Evolutionary conservation across 2,797 vertebrate genomes (phyloP).

Genomic region (Gymnopithys bicolor): DNA sequence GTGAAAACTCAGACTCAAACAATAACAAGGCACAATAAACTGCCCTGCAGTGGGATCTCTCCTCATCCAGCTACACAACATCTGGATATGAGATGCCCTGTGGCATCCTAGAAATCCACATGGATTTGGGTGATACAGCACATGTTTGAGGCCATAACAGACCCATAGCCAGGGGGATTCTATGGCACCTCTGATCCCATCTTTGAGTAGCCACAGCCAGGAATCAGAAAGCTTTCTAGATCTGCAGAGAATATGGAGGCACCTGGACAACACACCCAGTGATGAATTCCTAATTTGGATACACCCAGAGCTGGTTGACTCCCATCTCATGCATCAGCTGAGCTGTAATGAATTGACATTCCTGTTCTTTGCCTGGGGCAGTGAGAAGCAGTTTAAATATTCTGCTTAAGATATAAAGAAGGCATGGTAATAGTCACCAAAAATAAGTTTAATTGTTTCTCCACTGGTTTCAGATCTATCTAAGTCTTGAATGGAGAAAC

Average conservation of each 20-base stretch:
- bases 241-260: background rate
- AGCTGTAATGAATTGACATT: background rate
- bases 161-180: background rate
- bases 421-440: background rate
- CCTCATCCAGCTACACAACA: background rate
- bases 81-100: background rate
- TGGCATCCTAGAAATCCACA: background rate
- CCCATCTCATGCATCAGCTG: background rate
- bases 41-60: background rate
- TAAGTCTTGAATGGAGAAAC: background rate
- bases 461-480: background rate
- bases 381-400: background rate
- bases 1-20: background rate
- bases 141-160: background rate
- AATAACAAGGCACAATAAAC: background rate
- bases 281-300: background rate
- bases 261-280: background rate
- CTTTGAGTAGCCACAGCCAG: background rate
- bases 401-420: background rate
- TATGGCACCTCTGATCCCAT: background rate
- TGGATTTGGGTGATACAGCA: rapidly evolving
- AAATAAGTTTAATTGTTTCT: background rate
- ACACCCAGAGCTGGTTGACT: background rate
- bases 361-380: background rate
- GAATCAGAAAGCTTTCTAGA: background rate